phyloP scores from a whole-genome alignment of 1,140 invertebrate species.

The Ostrea denselamellosa region DNA sequence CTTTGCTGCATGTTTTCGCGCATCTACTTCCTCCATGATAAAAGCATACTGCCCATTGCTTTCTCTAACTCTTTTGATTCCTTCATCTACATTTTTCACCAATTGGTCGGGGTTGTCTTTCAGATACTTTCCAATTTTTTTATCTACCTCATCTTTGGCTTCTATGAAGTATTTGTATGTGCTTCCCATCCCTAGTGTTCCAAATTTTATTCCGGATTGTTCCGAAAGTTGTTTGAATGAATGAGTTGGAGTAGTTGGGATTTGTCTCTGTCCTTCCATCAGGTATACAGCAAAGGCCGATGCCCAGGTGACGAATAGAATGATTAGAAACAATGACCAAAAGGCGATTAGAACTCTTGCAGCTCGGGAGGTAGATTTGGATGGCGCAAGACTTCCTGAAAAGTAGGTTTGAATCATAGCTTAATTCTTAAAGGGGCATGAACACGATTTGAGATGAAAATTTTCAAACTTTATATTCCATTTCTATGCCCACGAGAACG shows the following conservation, averaged over 20 bases:
- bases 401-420: background rate
- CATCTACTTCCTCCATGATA: conserved; percentile 25
- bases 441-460: no score
- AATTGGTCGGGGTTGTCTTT: background rate
- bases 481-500: no score
- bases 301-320: conserved; percentile 25
- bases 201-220: conserved; percentile 40
- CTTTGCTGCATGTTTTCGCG: background rate
- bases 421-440: no score
- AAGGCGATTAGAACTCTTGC: conserved; percentile 13
- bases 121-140: conserved; percentile 38
- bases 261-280: background rate
- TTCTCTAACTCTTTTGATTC: conserved; percentile 23
- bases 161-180: conserved; percentile 36
- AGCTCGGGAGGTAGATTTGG: conserved; percentile 9
- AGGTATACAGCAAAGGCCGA: conserved; percentile 36
- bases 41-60: conserved; percentile 41
- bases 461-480: no score
- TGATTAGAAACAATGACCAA: conserved; percentile 36
- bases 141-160: conserved; percentile 12
- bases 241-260: background rate
- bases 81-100: background rate
- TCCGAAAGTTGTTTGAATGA: conserved; percentile 14
- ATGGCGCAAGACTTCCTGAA: conserved; percentile 37
- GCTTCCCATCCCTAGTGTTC: background rate